A percentile compares a stretch with the other conserved stretches of the same genome.
phyloP scores from a whole-genome alignment of 2,888 invertebrate species.

The Drosophila ustulata region DNA sequence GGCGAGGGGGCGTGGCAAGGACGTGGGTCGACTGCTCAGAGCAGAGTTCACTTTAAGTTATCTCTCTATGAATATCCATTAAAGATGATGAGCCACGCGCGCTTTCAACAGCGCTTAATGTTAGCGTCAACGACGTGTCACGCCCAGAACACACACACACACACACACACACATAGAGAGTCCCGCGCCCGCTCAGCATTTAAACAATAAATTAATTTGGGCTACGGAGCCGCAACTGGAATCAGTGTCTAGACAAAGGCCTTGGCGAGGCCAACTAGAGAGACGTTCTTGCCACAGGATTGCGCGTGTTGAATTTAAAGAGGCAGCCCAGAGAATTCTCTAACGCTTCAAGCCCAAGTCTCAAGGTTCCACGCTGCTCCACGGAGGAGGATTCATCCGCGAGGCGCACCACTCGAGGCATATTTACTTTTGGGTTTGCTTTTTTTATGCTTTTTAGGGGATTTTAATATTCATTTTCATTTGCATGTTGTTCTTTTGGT shows the following conservation, averaged over 20 bases:
- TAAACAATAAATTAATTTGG: conserved; percentile 73
- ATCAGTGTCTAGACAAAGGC: conserved; percentile 72
- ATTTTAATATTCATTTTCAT: conserved; percentile 52
- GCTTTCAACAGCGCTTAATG: conserved; percentile 71
- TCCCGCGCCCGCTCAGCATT: conserved; percentile 32
- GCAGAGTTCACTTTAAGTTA: conserved; percentile 42
- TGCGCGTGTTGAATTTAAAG: conserved; percentile 69
- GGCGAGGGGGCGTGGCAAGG: not conserved
- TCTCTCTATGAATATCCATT: conserved; percentile 64
- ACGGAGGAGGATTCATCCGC: conserved; percentile 4
- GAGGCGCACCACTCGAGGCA: conserved; percentile 31
- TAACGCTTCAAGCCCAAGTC: not conserved
- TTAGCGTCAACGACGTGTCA: conserved; percentile 63
- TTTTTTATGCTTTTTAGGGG: conserved; percentile 13
- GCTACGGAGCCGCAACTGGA: conserved; percentile 50
- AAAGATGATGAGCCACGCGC: conserved; percentile 60
- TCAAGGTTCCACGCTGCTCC: not conserved
- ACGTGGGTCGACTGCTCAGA: conserved; percentile 1
- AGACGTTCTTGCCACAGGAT: conserved; percentile 27
- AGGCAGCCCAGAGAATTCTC: conserved; percentile 16
- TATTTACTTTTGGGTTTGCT: conserved; percentile 46
- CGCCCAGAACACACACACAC: conserved; percentile 31
- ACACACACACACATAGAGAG: not conserved
- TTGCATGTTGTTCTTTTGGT: conserved; percentile 12
- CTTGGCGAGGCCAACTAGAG: conserved; percentile 40